A percentile compares a stretch with the other conserved stretches of the same genome.
Conservation (phyloP, 2,888 invertebrate species). For the Hydrotaea diabolus region DNA sequence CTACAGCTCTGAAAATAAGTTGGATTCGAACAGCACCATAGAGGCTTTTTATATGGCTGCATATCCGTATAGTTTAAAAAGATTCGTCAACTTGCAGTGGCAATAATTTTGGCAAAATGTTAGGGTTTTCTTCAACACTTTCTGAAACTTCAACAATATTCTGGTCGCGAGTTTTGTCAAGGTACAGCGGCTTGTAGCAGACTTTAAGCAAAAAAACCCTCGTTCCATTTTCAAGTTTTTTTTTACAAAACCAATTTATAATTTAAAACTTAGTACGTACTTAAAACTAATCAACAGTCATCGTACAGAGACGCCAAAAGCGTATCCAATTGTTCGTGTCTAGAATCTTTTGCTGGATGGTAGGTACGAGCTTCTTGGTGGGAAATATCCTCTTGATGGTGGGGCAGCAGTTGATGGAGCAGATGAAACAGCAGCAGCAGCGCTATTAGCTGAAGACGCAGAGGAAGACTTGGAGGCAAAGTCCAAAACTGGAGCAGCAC, state of each 20-base stretch:
- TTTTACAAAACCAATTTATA: conserved; percentile 29
- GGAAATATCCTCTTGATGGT: conserved; percentile 50
- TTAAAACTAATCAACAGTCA: conserved; percentile 60
- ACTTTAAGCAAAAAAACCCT: too few relatives aligned
- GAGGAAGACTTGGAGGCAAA: conserved; percentile 71
- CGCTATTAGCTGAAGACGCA: conserved; percentile 23
- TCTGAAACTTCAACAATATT: too few relatives aligned
- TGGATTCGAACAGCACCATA: too few relatives aligned
- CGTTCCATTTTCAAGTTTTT: too few relatives aligned
- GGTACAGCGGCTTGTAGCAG: too few relatives aligned
- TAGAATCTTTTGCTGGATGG: conserved; percentile 74
- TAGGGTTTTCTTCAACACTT: too few relatives aligned
- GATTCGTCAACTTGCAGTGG: too few relatives aligned
- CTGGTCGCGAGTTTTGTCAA: too few relatives aligned
- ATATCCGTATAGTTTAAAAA: too few relatives aligned
- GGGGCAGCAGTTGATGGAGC: conserved; percentile 27
- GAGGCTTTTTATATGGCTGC: too few relatives aligned
- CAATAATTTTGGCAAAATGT: too few relatives aligned
- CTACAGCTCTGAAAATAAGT: too few relatives aligned
- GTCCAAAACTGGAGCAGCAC: conserved; percentile 73
- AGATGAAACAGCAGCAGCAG: conserved; percentile 22
- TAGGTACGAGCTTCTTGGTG: conserved; percentile 72
- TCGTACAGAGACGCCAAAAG: conserved; percentile 13
- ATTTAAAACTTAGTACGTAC: conserved; percentile 23
- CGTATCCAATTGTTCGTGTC: conserved; percentile 25